phyloP scores from a whole-genome alignment of 2,113 vertebrate genomes.

The Dendropsophus ebraccatus region DNA sequence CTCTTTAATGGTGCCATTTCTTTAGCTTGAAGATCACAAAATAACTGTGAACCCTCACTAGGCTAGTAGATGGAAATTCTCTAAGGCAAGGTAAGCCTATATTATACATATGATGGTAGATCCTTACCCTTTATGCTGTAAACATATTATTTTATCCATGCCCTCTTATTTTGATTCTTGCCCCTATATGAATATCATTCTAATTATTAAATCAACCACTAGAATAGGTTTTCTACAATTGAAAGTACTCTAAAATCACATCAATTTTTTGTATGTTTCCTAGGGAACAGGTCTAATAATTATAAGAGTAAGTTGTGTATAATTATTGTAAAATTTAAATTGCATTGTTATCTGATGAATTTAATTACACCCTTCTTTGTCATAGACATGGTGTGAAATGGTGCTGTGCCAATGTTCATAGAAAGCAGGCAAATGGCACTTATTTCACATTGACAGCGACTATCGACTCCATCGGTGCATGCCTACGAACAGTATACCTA shows the following conservation, averaged over 20 bases:
- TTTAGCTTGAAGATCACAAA: too few relatives aligned
- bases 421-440: not conserved
- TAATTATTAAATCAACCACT: slow-evolving; percentile 65
- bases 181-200: slow-evolving; percentile 6
- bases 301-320: slow-evolving; percentile 61
- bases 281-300: slow-evolving; percentile 69
- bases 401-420: not conserved
- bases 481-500: not conserved
- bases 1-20: too few relatives aligned
- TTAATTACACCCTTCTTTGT: not conserved
- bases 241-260: slow-evolving; percentile 60
- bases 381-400: not conserved
- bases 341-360: slow-evolving; percentile 16
- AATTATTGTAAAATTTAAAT: slow-evolving; percentile 63
- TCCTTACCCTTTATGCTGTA: too few relatives aligned
- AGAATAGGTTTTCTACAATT: slow-evolving; percentile 65
- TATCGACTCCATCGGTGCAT: not conserved
- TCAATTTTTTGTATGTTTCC: slow-evolving; percentile 68
- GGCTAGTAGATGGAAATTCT: too few relatives aligned
- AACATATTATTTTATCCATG: too few relatives aligned
- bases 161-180: too few relatives aligned
- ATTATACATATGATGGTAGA: not conserved
- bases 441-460: not conserved
- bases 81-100: too few relatives aligned
- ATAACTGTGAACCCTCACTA: too few relatives aligned